Evolutionary conservation across 2,888 invertebrate genomes (phyloP).

Genomic region (Cryptophagus acutangulus): DNA sequence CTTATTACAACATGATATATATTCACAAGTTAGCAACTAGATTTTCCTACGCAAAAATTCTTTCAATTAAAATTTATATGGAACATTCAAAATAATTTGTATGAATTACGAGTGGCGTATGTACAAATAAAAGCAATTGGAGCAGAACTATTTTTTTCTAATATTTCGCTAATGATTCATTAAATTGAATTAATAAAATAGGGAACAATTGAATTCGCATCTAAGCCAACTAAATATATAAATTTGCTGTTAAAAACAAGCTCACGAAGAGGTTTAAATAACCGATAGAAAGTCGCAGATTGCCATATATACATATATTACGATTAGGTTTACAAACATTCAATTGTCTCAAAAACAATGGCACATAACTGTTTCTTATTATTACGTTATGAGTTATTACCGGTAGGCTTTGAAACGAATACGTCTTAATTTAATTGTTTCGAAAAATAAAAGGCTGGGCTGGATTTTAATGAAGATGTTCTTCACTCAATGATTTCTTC

Average conservation of each 20-base stretch:
- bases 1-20: too few relatives aligned
- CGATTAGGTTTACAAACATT: slow-evolving; percentile 15
- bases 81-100: too few relatives aligned
- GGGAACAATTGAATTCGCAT: background rate
- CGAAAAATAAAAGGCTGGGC: too few relatives aligned
- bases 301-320: slow-evolving; percentile 21
- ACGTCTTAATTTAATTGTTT: too few relatives aligned
- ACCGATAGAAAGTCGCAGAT: slow-evolving; percentile 30
- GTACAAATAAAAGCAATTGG: too few relatives aligned
- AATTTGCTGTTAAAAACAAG: too few relatives aligned
- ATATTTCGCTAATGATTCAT: background rate
- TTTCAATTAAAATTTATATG: too few relatives aligned
- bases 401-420: slow-evolving; percentile 24
- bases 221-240: too few relatives aligned
- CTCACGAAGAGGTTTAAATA: slow-evolving; percentile 5
- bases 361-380: slow-evolving; percentile 24
- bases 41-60: slow-evolving; percentile 2
- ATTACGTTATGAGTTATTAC: slow-evolving; percentile 20
- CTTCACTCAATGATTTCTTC: too few relatives aligned
- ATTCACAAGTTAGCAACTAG: too few relatives aligned
- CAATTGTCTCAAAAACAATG: slow-evolving; percentile 31
- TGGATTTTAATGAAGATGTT: too few relatives aligned
- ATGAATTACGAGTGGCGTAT: too few relatives aligned
- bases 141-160: background rate
- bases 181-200: slow-evolving; percentile 1